Evolutionary conservation across 2,113 vertebrate species (phyloP).

Genomic region (Danio rerio): GRCz12tu NC_133184.1:39543001-39543500

Average conservation of each 20-base stretch:
- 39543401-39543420: conserved; percentile 59
- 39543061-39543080: conserved; percentile 6
- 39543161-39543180: neutral
- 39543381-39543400: conserved; percentile 53
- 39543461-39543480: neutral
- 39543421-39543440: conserved; percentile 57
- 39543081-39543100: neutral
- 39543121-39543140: neutral
- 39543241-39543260: conserved; percentile 34
- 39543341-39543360: conserved; percentile 39
- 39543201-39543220: conserved; percentile 31
- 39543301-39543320: conserved; percentile 31
- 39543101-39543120: neutral
- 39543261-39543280: conserved; percentile 15
- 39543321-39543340: conserved; percentile 44
- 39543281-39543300: conserved; percentile 50
- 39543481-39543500: conserved; percentile 34
- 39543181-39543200: neutral
- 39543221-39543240: conserved; percentile 8
- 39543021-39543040: neutral
- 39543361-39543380: conserved; percentile 41
- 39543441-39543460: conserved; percentile 28
- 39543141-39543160: neutral
- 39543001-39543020: neutral
- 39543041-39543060: neutral